Conservation (phyloP, 1,140 invertebrate genomes). For the Heliconius congener region DNA sequence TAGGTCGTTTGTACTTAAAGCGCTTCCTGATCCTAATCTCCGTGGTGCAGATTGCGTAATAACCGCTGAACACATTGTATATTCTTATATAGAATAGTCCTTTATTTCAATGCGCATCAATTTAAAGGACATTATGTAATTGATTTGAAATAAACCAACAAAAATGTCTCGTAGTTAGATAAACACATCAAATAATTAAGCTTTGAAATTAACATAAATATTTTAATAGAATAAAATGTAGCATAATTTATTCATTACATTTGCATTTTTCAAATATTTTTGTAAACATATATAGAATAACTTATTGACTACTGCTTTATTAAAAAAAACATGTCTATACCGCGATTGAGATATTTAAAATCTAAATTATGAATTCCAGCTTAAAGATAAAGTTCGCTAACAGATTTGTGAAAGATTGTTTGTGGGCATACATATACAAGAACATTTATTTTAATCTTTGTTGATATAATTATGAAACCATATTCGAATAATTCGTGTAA, state of each 20-base stretch:
- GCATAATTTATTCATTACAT: background rate
- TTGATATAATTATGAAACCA: conserved; percentile 27
- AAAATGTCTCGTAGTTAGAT: background rate
- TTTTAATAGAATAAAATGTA: background rate
- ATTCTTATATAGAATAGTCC: background rate
- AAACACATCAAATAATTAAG: background rate
- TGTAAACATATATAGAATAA: background rate
- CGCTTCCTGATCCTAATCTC: conserved; percentile 48
- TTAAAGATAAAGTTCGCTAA: background rate
- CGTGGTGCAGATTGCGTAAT: conserved; percentile 30
- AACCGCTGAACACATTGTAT: background rate
- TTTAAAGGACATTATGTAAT: background rate
- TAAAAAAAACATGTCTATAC: background rate
- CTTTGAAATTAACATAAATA: conserved; percentile 2
- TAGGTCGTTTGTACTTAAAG: conserved; percentile 46
- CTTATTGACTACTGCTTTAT: background rate
- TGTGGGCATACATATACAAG: background rate
- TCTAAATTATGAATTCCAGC: background rate
- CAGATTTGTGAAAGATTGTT: background rate
- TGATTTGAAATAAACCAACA: background rate
- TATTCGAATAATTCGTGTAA: conserved; percentile 43
- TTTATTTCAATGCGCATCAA: background rate
- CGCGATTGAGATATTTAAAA: background rate
- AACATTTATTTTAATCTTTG: background rate
- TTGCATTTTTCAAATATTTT: background rate